Evolutionary conservation across 1,140 invertebrate genomes (phyloP), one percentile per base, ranked within the genome.

Genomic region (Drosophila parabipectinata): DNA sequence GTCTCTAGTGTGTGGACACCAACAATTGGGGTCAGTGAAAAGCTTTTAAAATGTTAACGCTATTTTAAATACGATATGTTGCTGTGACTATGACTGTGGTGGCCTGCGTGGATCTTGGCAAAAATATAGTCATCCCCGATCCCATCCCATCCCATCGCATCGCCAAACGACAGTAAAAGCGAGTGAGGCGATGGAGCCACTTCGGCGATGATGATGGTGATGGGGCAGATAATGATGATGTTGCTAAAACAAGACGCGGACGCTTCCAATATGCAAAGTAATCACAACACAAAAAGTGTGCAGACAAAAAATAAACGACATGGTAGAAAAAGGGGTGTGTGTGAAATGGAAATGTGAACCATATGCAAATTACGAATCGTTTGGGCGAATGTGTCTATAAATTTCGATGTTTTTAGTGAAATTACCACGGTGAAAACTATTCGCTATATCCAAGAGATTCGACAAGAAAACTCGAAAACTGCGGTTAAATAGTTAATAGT

Each of bases 11-110:
- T 71, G 47, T 63, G 66, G 62, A 68, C 71, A 75, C 54, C 80
- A 69, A 58, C 83, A 74, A 91, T 82, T 90, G 89, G 73, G 89
- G 89, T 91, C 89, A 90, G 89, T 89, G 89, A 91, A 91, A 91
- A 89, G 81, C 80, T 80, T 90, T 90, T 90, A 82, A 88, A 82
- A 83, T 80, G 82, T 77, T 90, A 90, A 90, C 76, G 81, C 76
- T 90, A 85, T 90, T 90, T 90, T 82, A 90, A 90, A 90, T 90
- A 87, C 75, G 73, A 71, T 85, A 77, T 74, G 63, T 77, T 67
- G 72, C 75, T 77, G 47, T 58, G 72, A 48, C 21, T 62, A 63
- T 67, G 63, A 63, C 63, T 67, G 32, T 44, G 55, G 51, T 21
- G 21, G 21, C 21, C 41, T 8, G 44, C 9, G 44, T 47, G 44